These are phyloP conservation scores for Eristalis intricaria DNA, from an alignment of 2,888 invertebrate genomes.

Conservation along the genomic window DNA sequence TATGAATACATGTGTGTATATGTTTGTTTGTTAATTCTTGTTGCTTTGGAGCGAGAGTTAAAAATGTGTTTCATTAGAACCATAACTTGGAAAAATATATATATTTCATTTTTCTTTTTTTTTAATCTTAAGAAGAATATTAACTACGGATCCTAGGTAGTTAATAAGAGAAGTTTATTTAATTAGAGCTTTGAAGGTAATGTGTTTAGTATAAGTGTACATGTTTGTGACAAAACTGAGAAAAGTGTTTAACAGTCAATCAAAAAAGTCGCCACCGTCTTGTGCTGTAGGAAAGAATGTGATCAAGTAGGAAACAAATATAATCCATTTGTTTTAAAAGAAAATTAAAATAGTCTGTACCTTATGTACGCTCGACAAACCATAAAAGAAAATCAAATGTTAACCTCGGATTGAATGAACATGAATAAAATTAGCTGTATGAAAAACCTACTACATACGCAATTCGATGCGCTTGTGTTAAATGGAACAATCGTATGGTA, in stretches of 20 bases:
- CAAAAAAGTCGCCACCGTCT: neutral
- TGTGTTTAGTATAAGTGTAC: neutral
- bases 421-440: too few species aligned
- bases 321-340: too few species aligned
- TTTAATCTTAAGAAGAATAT: neutral
- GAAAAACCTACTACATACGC: too few species aligned
- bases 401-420: too few species aligned
- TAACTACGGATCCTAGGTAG: neutral
- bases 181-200: neutral
- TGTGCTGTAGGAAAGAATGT: too few species aligned
- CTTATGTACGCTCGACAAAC: neutral
- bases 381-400: neutral
- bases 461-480: too few species aligned
- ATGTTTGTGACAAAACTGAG: neutral
- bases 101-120: neutral
- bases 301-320: too few species aligned
- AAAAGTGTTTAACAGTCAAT: neutral
- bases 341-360: neutral
- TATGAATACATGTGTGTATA: conserved; percentile 1
- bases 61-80: neutral
- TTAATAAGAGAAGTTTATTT: neutral
- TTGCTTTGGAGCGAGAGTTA: conserved; percentile 1
- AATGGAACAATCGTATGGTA: too few species aligned
- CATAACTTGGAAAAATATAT: neutral
- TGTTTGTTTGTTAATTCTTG: conserved; percentile 3